phyloP scores from a whole-genome alignment of 2,888 invertebrate species.

The Drosophila kuntzei region DNA sequence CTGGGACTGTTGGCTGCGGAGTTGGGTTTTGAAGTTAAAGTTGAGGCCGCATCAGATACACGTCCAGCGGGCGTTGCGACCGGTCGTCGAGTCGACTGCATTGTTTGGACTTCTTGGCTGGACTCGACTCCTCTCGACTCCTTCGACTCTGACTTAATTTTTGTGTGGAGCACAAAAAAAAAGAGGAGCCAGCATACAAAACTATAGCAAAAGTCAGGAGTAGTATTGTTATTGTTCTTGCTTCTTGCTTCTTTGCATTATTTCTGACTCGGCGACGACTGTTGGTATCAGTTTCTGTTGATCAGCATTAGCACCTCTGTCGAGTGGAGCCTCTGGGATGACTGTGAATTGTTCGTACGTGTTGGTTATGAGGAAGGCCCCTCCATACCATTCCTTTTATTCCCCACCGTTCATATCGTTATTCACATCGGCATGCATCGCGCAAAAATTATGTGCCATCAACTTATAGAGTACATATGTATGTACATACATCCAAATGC shows the following conservation, averaged over 20 bases:
- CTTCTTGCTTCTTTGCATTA: constrained; percentile 73
- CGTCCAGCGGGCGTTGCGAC: constrained; percentile 80
- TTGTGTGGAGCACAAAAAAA: constrained; percentile 46
- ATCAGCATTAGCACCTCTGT: constrained; percentile 80
- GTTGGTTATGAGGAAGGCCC: constrained; percentile 76
- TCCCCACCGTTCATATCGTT: constrained; percentile 39
- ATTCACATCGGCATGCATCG: constrained; percentile 56
- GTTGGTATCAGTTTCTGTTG: constrained; percentile 76
- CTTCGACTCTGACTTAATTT: constrained; percentile 72
- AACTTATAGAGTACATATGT: constrained; percentile 13
- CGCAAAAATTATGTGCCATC: constrained; percentile 72
- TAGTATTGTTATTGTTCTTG: constrained; percentile 61
- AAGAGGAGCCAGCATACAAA: constrained; percentile 44
- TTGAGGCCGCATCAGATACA: constrained; percentile 77
- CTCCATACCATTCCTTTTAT: not conserved
- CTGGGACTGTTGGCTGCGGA: constrained; percentile 55
- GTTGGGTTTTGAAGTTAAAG: constrained; percentile 29
- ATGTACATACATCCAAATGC: constrained; percentile 30
- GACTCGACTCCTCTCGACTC: constrained; percentile 30
- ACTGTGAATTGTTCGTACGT: constrained; percentile 77
- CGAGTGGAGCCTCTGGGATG: constrained; percentile 67
- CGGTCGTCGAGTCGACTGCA: constrained; percentile 66
- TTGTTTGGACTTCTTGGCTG: constrained; percentile 61
- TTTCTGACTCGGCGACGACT: constrained; percentile 47
- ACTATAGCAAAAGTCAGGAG: constrained; percentile 58